Evolutionary conservation across 2,113 vertebrate genomes (phyloP), one percentile per base, ranked within the genome.

Genomic region (Scartelaos histophorus): DNA sequence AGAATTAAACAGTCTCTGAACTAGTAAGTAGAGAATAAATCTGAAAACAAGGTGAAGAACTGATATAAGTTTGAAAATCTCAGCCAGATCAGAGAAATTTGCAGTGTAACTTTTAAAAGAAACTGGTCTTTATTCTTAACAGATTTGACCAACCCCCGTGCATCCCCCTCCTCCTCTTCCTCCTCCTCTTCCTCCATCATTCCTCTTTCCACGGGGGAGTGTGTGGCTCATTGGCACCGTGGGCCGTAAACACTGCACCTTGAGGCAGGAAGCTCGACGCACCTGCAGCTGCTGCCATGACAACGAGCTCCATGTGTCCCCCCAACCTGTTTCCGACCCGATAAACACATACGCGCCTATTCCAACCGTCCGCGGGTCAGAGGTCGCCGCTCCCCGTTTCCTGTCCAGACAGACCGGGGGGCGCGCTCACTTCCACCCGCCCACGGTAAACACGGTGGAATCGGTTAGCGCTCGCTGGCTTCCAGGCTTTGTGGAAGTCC

Each of bases 351-450:
- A 49, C 19, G 78, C 66, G 69, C 80, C 79, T 38, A 74, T 72
- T 57, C 51, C 46, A 61, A 74, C 66, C 83, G 81, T 79, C 78
- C 13, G 22, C 0, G 76, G 84, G 90, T 86, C 81, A 91, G 70
- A 53, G 90, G 88, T 91, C 78, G 90, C 88, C 72, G 76, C 67
- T 71, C 82, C 83, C 83, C 75, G 75, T 91, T 93, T 92, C 92
- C 90, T 90, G 87, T 87, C 88, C 90, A 91, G 92, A 90, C 90
- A 84, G 83, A 85, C 64, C 58, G 87, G 80, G 83, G 29, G 66
- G 51, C 70, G 65, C 78, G 74, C 61, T 83, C 76, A 73, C 69
- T 75, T 80, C 71, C 82, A 71, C 71, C 70, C 25, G n/a, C 10
- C 43, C 17, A 64, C 38, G 19, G 61, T 61, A 34, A 61, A 61